Percentiles rank a stretch among this genome's conserved stretches.
Conservation (phyloP, 2,113 vertebrate species). For the Clarias gariepinus region DNA sequence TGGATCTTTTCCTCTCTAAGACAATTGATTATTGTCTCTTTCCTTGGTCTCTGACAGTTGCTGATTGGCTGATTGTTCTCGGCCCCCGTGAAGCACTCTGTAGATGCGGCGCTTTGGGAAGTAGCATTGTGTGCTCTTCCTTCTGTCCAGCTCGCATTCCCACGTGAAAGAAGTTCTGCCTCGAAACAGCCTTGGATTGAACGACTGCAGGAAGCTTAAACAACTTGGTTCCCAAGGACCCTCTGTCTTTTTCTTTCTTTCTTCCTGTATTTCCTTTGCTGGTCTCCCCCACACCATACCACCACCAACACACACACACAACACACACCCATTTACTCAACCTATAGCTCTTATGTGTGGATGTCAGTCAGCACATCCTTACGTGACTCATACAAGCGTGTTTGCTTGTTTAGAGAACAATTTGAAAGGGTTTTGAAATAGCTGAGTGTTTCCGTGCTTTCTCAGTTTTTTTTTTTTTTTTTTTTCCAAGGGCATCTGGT, state of each 20-base stretch:
- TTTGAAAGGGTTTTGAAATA: constrained; percentile 9
- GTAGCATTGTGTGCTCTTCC: constrained; percentile 97
- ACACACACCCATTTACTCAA: constrained; percentile 53
- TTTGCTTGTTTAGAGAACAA: constrained; percentile 22
- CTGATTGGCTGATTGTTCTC: constrained; percentile 97
- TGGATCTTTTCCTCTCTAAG: constrained; percentile 72
- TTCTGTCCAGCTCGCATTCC: constrained; percentile 92
- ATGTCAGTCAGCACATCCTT: constrained; percentile 60
- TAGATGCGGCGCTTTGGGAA: constrained; percentile 91
- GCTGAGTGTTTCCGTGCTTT: constrained; percentile 33
- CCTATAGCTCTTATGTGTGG: constrained; percentile 62
- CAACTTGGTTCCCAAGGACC: constrained; percentile 82
- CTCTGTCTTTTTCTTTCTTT: constrained; percentile 36
- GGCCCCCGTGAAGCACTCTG: constrained; percentile 79
- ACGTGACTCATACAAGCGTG: constrained; percentile 11
- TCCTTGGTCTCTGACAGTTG: constrained; percentile 87
- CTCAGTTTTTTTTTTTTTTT: not conserved
- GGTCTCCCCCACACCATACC: not conserved
- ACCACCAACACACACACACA: constrained; percentile 26
- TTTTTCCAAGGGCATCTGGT: constrained; percentile 1
- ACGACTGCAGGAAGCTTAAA: constrained; percentile 71
- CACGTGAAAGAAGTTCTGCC: constrained; percentile 93
- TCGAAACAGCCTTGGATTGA: constrained; percentile 77
- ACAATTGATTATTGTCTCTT: constrained; percentile 92
- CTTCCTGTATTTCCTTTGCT: constrained; percentile 37